Evolutionary conservation across 2,888 invertebrate species (phyloP).

Genomic region (Opisthograptis luteolata): DNA sequence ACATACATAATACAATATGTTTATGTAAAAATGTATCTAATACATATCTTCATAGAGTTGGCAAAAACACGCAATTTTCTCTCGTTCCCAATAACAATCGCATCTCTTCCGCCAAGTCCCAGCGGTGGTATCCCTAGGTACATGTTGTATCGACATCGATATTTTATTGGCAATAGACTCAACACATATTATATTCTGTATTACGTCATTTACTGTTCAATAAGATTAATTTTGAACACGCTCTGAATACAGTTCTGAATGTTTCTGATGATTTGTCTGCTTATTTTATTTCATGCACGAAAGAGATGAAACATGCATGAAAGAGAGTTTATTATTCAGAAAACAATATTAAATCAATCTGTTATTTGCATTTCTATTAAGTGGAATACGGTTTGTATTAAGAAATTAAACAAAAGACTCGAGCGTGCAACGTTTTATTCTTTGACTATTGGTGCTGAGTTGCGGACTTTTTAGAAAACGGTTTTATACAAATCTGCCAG

Average conservation of each 20-base stretch:
- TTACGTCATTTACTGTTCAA: slow-evolving; percentile 9
- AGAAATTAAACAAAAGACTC: too few species aligned
- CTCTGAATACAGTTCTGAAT: slow-evolving; percentile 4
- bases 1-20: too few species aligned
- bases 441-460: too few species aligned
- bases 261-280: not conserved
- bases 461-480: too few species aligned
- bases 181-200: slow-evolving; percentile 5
- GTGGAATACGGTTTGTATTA: too few species aligned
- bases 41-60: not conserved
- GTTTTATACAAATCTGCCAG: too few species aligned
- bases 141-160: slow-evolving; percentile 19
- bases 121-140: slow-evolving; percentile 12
- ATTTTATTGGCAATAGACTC: slow-evolving; percentile 20
- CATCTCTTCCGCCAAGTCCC: slow-evolving; percentile 3
- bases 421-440: too few species aligned
- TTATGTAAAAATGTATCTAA: not conserved
- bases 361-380: too few species aligned
- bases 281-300: too few species aligned
- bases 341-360: not conserved
- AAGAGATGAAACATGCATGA: too few species aligned
- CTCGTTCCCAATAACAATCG: slow-evolving; percentile 10
- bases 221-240: slow-evolving; percentile 14
- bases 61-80: not conserved
- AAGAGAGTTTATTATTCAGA: too few species aligned